phyloP scores from a whole-genome alignment of 2,888 invertebrate genomes.

The Drepanosiphum platanoidis region DNA sequence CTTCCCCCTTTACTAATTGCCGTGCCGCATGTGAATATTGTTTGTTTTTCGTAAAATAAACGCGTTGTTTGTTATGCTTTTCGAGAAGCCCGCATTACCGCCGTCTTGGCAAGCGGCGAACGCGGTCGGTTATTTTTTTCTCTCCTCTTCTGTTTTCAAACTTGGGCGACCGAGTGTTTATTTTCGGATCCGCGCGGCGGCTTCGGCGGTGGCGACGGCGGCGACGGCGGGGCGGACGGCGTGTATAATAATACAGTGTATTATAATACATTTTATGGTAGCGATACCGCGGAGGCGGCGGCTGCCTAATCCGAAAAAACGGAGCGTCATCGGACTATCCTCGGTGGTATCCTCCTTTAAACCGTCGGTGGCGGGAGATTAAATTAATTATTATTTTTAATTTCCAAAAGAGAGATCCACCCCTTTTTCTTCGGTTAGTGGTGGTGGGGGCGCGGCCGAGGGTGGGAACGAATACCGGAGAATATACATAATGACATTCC shows the following conservation, averaged over 20 bases:
- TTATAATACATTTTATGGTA: not conserved
- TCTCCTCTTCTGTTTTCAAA: not conserved
- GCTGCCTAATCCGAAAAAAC: not conserved
- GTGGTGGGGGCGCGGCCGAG: not conserved
- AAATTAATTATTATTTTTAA: not conserved
- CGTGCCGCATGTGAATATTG: not conserved
- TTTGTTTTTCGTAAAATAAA: constrained; percentile 1
- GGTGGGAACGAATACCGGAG: no score
- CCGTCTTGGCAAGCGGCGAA: constrained; percentile 30
- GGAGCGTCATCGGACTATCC: not conserved
- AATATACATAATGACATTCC: constrained; percentile 7
- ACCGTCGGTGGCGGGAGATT: constrained; percentile 11
- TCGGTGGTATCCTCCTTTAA: no score
- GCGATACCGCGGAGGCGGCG: not conserved
- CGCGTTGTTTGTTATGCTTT: constrained; percentile 6
- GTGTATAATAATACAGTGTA: no score
- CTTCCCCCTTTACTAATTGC: constrained; percentile 1
- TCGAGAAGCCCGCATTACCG: no score
- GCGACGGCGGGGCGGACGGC: no score
- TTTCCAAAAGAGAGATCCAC: constrained; percentile 30
- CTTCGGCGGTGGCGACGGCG: not conserved
- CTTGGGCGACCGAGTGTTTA: constrained; percentile 1
- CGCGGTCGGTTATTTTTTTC: constrained; percentile 1
- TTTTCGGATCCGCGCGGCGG: constrained; percentile 23
- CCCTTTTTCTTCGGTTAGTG: constrained; percentile 25